phyloP scores from a whole-genome alignment of 1,140 invertebrate genomes.

The Gryon sp. region DNA sequence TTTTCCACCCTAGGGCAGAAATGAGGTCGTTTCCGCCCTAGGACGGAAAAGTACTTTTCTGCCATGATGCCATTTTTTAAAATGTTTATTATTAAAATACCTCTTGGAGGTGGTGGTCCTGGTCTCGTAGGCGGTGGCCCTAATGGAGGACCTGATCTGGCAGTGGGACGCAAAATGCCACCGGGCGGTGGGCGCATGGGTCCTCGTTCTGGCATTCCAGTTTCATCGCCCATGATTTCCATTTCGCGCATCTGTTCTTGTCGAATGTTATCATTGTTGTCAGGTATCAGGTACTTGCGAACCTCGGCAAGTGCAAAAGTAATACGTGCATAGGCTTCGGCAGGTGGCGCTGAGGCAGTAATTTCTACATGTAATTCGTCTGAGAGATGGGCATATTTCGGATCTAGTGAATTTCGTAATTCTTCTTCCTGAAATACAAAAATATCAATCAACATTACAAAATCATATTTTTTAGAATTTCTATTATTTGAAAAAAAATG shows the following conservation, averaged over 20 bases:
- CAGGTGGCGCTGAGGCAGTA: conserved; percentile 91
- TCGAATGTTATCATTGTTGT: conserved; percentile 89
- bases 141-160: conserved; percentile 67
- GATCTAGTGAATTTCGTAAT: conserved; percentile 90
- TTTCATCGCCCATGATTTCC: conserved; percentile 79
- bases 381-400: conserved; percentile 94
- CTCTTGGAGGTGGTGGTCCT: conserved; percentile 39
- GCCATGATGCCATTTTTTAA: neutral
- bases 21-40: too few relatives aligned
- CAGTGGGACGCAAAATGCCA: conserved; percentile 71
- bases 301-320: conserved; percentile 92
- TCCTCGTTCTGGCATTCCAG: conserved; percentile 66
- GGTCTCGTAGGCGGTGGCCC: conserved; percentile 63
- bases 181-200: conserved; percentile 66
- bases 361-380: conserved; percentile 97
- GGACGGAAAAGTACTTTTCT: too few relatives aligned
- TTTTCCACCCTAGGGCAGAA: too few relatives aligned
- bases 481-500: too few relatives aligned
- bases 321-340: conserved; percentile 94
- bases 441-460: neutral
- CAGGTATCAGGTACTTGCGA: conserved; percentile 85
- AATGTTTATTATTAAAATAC: conserved; percentile 8
- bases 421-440: conserved; percentile 88
- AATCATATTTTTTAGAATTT: too few relatives aligned
- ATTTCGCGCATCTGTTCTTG: conserved; percentile 88